Conservation (phyloP, 1,140 invertebrate species). For the Ectropis grisescens region DNA sequence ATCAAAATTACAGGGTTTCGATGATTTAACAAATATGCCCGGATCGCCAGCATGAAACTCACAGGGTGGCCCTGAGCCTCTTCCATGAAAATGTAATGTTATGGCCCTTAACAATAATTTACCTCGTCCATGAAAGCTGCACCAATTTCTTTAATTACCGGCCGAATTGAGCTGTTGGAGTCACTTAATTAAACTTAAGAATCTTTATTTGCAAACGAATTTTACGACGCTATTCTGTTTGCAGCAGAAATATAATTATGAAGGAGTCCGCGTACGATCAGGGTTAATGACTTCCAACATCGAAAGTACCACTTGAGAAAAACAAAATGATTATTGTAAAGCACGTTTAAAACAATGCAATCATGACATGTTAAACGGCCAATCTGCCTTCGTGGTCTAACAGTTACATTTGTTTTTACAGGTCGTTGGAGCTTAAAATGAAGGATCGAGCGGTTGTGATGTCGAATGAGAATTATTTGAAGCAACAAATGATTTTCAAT, state of each 20-base stretch:
- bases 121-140: constrained; percentile 30
- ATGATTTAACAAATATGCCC: constrained; percentile 64
- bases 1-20: constrained; percentile 68
- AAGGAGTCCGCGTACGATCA: constrained; percentile 22
- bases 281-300: constrained; percentile 28
- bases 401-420: too few relatives aligned
- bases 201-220: constrained; percentile 31
- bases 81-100: constrained; percentile 57
- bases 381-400: background rate
- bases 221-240: constrained; percentile 30
- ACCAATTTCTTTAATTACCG: constrained; percentile 48
- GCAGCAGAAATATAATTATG: constrained; percentile 14
- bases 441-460: too few relatives aligned
- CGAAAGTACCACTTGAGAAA: constrained; percentile 16
- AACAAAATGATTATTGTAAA: constrained; percentile 6
- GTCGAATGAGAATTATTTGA: too few relatives aligned
- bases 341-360: constrained; percentile 15
- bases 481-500: too few relatives aligned
- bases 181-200: constrained; percentile 35
- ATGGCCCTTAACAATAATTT: constrained; percentile 50
- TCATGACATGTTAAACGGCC: constrained; percentile 2
- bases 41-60: constrained; percentile 33
- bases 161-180: constrained; percentile 34
- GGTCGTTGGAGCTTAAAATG: too few relatives aligned
- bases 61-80: constrained; percentile 49